Evolutionary conservation across 2,797 vertebrate species (phyloP).

Genomic region (Mycteria americana): DNA sequence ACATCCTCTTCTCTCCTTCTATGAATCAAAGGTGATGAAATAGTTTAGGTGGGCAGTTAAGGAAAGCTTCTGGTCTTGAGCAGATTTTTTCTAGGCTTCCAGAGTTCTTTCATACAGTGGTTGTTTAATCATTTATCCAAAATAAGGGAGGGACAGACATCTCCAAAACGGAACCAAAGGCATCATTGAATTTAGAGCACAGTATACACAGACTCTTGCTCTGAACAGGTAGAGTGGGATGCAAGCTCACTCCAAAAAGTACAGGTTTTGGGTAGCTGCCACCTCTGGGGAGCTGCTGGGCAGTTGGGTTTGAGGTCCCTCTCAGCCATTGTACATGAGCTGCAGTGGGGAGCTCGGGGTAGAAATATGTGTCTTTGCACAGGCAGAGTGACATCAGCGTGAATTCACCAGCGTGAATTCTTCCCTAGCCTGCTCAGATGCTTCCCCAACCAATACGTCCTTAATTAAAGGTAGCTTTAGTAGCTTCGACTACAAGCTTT

Average conservation of each 20-base stretch:
- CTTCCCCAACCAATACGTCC: not conserved
- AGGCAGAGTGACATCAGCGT: not conserved
- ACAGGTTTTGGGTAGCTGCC: not conserved
- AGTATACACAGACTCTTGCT: not conserved
- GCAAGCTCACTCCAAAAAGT: not conserved
- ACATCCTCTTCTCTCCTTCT: accelerated
- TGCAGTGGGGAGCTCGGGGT: accelerated
- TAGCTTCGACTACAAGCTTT: not conserved
- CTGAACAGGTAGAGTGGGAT: not conserved
- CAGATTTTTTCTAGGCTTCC: not conserved
- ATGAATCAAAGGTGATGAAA: not conserved
- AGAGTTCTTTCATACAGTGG: not conserved
- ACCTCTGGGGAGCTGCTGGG: not conserved
- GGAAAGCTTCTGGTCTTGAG: not conserved
- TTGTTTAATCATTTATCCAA: not conserved
- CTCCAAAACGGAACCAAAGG: not conserved
- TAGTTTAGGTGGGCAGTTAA: not conserved
- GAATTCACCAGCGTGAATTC: not conserved
- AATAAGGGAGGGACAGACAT: not conserved
- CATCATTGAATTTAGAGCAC: not conserved
- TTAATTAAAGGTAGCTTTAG: not conserved
- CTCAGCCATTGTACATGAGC: not conserved
- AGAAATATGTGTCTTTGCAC: not conserved
- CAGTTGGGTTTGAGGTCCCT: not conserved
- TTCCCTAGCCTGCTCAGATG: not conserved